These are phyloP conservation scores for Eueides isabella DNA, from an alignment of 1,140 invertebrate genomes.

Conservation along the genomic window DNA sequence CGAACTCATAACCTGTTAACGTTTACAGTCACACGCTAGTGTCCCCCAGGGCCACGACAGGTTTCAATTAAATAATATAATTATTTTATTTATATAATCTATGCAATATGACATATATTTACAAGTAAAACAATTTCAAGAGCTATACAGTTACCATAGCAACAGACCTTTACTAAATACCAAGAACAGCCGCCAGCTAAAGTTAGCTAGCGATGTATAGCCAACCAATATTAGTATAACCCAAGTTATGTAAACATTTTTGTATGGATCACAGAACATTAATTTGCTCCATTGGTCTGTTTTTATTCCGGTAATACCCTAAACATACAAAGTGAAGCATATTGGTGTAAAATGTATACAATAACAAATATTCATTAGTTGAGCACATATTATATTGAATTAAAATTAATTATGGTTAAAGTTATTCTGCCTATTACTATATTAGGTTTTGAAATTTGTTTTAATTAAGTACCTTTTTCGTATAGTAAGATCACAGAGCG, in stretches of 20 bases:
- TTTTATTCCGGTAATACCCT: conserved; percentile 26
- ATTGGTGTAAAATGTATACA: conserved; percentile 17
- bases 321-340: conserved; percentile 20
- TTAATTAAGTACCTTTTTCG: neutral
- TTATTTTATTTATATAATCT: too few species aligned
- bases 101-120: neutral
- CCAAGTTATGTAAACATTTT: conserved; percentile 24
- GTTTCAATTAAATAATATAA: too few species aligned
- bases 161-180: neutral
- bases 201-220: neutral
- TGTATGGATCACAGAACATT: conserved; percentile 14
- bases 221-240: neutral
- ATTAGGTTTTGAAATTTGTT: neutral
- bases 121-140: neutral
- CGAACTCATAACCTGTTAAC: too few species aligned
- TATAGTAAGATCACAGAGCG: neutral
- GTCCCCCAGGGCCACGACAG: too few species aligned
- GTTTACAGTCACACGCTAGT: too few species aligned
- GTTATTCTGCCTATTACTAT: neutral
- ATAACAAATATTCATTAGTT: conserved; percentile 13
- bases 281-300: conserved; percentile 15
- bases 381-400: neutral
- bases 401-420: neutral
- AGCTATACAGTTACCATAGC: neutral
- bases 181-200: conserved; percentile 3